Evolutionary conservation across 2,113 vertebrate genomes (phyloP).

Genomic region (Myocastor coypus): DNA sequence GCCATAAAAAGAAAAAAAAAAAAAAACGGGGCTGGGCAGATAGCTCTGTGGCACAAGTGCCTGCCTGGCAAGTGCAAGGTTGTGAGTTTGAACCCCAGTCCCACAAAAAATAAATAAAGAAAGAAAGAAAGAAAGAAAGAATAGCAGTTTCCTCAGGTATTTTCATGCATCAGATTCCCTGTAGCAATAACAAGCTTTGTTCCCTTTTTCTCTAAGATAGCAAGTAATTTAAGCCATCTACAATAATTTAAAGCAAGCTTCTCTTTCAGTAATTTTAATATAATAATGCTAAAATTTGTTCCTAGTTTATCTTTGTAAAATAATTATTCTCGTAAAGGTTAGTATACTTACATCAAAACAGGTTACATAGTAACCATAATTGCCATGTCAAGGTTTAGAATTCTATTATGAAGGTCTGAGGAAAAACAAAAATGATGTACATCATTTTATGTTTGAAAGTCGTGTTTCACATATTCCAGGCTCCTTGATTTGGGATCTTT

Average conservation of each 20-base stretch:
- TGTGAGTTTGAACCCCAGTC: too few species aligned
- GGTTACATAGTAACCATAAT: not conserved
- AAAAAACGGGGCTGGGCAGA: too few species aligned
- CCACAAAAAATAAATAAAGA: too few species aligned
- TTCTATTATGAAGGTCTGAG: not conserved
- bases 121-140: too few species aligned
- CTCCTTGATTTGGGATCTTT: not conserved
- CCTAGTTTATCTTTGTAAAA: constrained; percentile 33
- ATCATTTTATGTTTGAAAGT: not conserved
- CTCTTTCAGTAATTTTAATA: not conserved
- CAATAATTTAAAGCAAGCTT: constrained; percentile 22
- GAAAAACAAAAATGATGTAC: not conserved
- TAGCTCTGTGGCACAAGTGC: too few species aligned
- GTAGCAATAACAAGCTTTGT: not conserved
- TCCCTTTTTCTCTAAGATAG: not conserved
- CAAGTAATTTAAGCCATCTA: not conserved
- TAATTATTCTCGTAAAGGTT: not conserved
- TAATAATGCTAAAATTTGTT: not conserved
- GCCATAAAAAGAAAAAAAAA: too few species aligned
- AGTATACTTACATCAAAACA: not conserved
- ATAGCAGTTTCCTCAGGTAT: too few species aligned
- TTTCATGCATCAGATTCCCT: not conserved
- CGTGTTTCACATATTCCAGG: not conserved
- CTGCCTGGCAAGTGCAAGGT: too few species aligned
- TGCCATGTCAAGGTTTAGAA: not conserved